phyloP scores from a whole-genome alignment of 30 jellyfish, hydroid and myxozoan genomes.

The Hydractinia echinata region DNA sequence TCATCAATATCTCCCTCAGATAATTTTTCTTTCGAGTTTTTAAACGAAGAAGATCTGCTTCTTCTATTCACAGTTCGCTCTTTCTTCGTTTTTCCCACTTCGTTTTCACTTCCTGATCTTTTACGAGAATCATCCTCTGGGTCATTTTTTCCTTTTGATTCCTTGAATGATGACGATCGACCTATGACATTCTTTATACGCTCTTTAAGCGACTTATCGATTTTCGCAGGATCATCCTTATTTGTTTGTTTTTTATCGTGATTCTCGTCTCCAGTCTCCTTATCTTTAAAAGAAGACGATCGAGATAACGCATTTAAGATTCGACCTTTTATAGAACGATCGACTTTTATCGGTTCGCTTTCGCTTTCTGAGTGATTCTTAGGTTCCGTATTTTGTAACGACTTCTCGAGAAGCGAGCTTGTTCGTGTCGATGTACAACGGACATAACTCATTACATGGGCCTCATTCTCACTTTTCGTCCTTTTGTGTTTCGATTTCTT shows the following conservation, averaged over 20 bases:
- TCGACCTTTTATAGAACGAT: background rate
- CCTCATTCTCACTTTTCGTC: slow-evolving; percentile 14
- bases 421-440: background rate
- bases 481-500: background rate
- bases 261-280: background rate
- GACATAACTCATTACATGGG: background rate
- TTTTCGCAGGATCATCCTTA: background rate
- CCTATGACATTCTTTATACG: background rate
- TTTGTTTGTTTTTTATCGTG: background rate
- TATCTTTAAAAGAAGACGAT: slow-evolving; percentile 7
- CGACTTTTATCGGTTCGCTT: background rate
- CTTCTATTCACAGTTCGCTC: background rate
- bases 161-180: slow-evolving; percentile 11
- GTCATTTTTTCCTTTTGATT: background rate
- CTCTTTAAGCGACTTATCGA: slow-evolving; percentile 1
- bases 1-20: too few relatives aligned
- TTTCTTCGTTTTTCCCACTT: background rate
- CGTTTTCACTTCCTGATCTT: slow-evolving; percentile 1
- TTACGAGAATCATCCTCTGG: background rate
- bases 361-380: background rate
- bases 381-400: background rate
- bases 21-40: background rate
- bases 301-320: background rate
- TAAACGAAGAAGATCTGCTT: background rate
- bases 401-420: background rate